A percentile compares a stretch with the other conserved stretches of the same genome.
Evolutionary conservation across 2,797 vertebrate species (phyloP).

Genomic region (Chelon auratus): DNA sequence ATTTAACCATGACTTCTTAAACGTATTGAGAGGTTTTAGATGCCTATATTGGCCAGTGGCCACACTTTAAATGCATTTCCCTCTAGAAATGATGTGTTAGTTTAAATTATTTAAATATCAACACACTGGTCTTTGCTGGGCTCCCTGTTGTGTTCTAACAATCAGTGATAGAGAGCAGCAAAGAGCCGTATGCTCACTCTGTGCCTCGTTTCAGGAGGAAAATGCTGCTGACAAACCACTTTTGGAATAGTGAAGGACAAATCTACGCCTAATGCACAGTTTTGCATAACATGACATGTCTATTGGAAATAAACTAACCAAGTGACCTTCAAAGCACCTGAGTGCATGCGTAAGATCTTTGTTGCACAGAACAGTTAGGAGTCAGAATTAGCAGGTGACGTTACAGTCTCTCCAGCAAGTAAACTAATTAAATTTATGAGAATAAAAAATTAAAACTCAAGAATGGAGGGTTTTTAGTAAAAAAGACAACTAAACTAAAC

Average conservation of each 20-base stretch:
- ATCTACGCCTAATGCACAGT: neutral
- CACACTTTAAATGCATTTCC: neutral
- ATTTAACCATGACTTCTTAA: neutral
- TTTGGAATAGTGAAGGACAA: slow-evolving; percentile 12
- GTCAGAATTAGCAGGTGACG: neutral
- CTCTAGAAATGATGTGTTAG: neutral
- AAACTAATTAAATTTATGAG: too few species aligned
- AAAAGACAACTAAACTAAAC: neutral
- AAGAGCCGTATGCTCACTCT: slow-evolving; percentile 1
- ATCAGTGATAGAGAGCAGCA: slow-evolving; percentile 3
- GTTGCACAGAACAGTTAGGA: neutral
- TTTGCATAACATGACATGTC: neutral
- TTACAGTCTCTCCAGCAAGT: too few species aligned
- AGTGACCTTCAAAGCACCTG: neutral
- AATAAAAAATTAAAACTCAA: too few species aligned
- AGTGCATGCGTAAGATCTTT: neutral
- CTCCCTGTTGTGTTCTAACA: slow-evolving; percentile 16
- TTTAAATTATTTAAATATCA: neutral
- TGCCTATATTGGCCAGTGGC: too few species aligned
- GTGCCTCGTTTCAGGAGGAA: neutral
- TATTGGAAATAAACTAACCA: neutral
- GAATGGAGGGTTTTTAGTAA: too few species aligned
- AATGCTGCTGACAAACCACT: slow-evolving; percentile 20
- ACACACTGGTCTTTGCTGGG: neutral
- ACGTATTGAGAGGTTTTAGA: too few species aligned